These are phyloP conservation scores for Diadema setosum DNA, from an alignment of 35 echinoderm and acorn worm species.

Conservation along the genomic window DNA sequence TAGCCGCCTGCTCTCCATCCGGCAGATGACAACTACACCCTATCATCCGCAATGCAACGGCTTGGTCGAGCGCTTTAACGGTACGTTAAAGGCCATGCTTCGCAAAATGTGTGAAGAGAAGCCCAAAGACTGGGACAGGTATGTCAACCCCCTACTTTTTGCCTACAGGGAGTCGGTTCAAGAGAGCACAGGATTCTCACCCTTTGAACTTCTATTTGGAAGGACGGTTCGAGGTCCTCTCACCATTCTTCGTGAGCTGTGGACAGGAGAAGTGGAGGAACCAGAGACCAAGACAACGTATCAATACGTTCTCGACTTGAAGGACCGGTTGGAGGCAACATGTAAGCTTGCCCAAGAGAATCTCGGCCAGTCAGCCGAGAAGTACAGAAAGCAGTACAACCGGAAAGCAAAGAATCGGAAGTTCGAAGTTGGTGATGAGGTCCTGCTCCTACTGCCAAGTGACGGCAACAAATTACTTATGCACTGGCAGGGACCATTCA, in stretches of 20 bases:
- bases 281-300: not conserved
- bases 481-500: slow-evolving; percentile 58
- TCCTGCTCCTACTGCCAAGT: slow-evolving; percentile 26
- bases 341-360: not conserved
- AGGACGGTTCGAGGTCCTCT: not conserved
- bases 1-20: not conserved
- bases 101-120: not conserved
- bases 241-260: not conserved
- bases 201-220: not conserved
- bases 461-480: slow-evolving; percentile 33
- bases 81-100: slow-evolving; percentile 20
- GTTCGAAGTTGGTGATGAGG: slow-evolving; percentile 31
- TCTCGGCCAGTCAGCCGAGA: not conserved
- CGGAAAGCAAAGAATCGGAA: not conserved
- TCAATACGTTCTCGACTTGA: not conserved
- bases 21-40: not conserved
- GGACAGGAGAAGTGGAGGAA: not conserved
- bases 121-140: slow-evolving; percentile 22
- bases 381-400: slow-evolving; percentile 22
- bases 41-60: not conserved
- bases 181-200: slow-evolving; percentile 24
- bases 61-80: not conserved
- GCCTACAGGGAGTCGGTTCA: slow-evolving; percentile 20
- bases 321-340: not conserved
- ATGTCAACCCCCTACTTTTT: not conserved